A percentile compares a stretch with the other conserved stretches of the same genome.
Evolutionary conservation across 2,113 vertebrate genomes (phyloP).

Genomic region (Oryzias curvinotus): DNA sequence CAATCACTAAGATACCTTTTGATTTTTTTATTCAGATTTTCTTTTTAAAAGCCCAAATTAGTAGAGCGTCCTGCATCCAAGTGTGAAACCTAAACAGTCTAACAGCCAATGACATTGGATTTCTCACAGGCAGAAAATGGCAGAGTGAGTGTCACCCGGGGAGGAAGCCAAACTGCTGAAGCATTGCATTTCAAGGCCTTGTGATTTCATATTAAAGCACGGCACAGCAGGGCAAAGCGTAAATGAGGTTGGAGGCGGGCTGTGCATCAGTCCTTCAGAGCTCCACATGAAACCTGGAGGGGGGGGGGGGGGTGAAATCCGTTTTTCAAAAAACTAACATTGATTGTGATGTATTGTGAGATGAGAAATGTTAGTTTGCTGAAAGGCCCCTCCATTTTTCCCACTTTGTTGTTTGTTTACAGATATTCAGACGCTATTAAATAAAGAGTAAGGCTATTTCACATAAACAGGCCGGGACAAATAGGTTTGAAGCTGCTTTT

Average conservation of each 20-base stretch:
- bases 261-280: slow-evolving; percentile 24
- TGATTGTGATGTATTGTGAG: slow-evolving; percentile 53
- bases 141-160: slow-evolving; percentile 15
- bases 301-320: slow-evolving; percentile 35
- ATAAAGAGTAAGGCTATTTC: slow-evolving; percentile 28
- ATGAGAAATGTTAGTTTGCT: slow-evolving; percentile 16
- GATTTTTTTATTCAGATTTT: no score
- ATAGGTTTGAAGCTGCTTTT: slow-evolving; percentile 8
- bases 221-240: slow-evolving; percentile 39
- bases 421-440: slow-evolving; percentile 20
- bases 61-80: no score
- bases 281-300: slow-evolving; percentile 33
- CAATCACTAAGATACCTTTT: no score
- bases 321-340: slow-evolving; percentile 40
- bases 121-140: not conserved
- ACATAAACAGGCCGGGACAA: slow-evolving; percentile 38
- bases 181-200: slow-evolving; percentile 19
- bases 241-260: slow-evolving; percentile 32
- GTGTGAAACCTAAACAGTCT: no score
- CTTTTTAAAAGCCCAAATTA: no score
- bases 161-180: slow-evolving; percentile 13
- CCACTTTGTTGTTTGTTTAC: slow-evolving; percentile 57
- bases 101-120: not conserved
- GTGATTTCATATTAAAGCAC: slow-evolving; percentile 54
- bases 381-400: slow-evolving; percentile 46